Base-by-base conservation (phyloP, 2,888 invertebrate species). In the Barypeithes pellucidus region DNA sequence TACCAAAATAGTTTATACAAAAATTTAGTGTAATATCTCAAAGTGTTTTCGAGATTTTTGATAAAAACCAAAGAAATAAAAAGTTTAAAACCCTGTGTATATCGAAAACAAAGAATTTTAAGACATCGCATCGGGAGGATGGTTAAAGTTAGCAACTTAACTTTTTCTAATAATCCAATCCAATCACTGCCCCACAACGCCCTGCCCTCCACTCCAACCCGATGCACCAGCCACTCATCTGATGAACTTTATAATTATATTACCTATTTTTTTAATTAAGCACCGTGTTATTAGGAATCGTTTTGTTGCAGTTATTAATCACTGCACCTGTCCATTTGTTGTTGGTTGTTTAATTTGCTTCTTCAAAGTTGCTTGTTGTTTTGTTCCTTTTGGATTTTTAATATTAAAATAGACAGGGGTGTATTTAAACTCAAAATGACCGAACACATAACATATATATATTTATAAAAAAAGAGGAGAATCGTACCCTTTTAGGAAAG, bases 241-340 rank as follows among this genome's bases (percentile, higher is more conserved):
- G 63, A 63, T 63, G 63, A 63, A 63, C 63, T 63, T 63, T 43
- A 63, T 63, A 63, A 63, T 63, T 63, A 50, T 47, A 33, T 50
- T 63, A 63, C 36, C 63, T 50, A 63, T 47, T 63, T 63, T 39
- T 63, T 63, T 63, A 63, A 63, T 50, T 63, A 63, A 63, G 63
- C 50, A 50, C 63, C 20, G 29, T 63, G 50, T 63, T 63, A 63
- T 63, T 63, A 63, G 43, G 63, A 50, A 36, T 63, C 63, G 63
- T 63, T 63, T 63, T 63, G 63, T 63, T 63, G 29, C 29, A 63
- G 63, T 63, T 63, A 63, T 63, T 63, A 63, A 63, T 63, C 63
- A 63, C 63, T 50, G 63, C 63, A 63, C 63, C 63, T 63, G 63
- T 63, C 63, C 50, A 50, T 63, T 45, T 62, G 62, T 47, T 63